Percentiles rank a stretch among this genome's conserved stretches.
Conservation (phyloP, 1,140 invertebrate genomes). For the Drosophila pectinifera region DNA sequence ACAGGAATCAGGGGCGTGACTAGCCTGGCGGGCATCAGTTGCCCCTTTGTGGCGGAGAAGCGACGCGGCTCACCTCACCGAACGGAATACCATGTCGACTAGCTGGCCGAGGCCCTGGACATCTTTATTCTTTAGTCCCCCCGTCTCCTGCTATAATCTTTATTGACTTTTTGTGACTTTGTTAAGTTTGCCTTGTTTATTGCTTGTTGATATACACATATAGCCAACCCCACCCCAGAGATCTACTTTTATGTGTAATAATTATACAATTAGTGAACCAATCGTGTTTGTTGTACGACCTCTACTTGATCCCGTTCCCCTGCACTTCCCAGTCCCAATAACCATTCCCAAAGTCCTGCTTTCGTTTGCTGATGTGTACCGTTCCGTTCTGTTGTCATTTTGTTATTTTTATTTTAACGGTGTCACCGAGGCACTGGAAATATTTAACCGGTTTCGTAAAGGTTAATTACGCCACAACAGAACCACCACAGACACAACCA, state of each 20-base stretch:
- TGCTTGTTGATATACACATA: conserved; percentile 11
- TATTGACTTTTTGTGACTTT: conserved; percentile 6
- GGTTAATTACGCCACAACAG: conserved; percentile 39
- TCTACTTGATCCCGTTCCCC: no score
- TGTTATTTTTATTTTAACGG: conserved; percentile 39
- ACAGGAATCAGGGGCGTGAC: conserved; percentile 77
- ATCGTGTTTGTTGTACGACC: conserved; percentile 2
- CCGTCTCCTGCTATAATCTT: conserved; percentile 18
- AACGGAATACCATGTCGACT: conserved; percentile 72
- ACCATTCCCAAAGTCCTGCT: conserved; percentile 6
- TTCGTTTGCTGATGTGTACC: conserved; percentile 15
- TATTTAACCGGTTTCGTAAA: conserved; percentile 53
- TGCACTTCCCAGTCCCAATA: neutral
- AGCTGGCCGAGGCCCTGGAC: conserved; percentile 67
- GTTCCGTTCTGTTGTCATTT: conserved; percentile 25
- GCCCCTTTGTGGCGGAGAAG: conserved; percentile 72
- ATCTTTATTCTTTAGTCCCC: conserved; percentile 58
- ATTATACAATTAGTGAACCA: conserved; percentile 32
- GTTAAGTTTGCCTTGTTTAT: conserved; percentile 42
- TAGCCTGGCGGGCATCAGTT: conserved; percentile 75
- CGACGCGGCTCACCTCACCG: conserved; percentile 64
- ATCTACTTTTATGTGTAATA: conserved; percentile 19
- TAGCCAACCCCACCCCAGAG: neutral
- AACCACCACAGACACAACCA: neutral
- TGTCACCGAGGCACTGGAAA: conserved; percentile 26